Evolutionary conservation across 2,888 invertebrate genomes (phyloP), one percentile per base, ranked within the genome.

Genomic region (Rhopalosiphum nymphaeae): DNA sequence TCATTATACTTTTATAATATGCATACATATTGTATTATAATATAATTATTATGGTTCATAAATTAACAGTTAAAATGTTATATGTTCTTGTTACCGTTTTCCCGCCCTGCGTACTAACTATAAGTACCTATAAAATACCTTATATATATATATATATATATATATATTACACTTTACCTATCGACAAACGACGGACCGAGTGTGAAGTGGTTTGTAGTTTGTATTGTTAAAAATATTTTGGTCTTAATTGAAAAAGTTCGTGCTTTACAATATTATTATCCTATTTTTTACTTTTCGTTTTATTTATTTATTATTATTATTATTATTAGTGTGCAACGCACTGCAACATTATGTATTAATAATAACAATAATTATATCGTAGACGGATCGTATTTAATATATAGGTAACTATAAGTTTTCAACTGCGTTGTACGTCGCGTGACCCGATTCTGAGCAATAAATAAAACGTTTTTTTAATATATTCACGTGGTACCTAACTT

Each of bases 211-310:
- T 90, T 67, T 49, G 46, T 67, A 36, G 21, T 67, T 67, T 49
- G 46, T 67, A 36, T 25, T n/a, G 36, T 11, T 25, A 36, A 13
- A 89, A 36, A 25, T 88, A 36, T 29, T 53, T 29, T 29, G 42
- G n/a, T 44, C 85, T 44, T 85, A 91, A 91, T 91, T 91, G 85
- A 91, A 91, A 91, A 91, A 85, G 85, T 91, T 91, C 91, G 91
- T 91, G 91, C 9, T 56, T 42, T 1, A 7, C 53, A 84, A 29
- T 84, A 29, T 16, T 42, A 84, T 84, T 91, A 67, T 29, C 44
- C 42, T 25, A 13, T 89, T 57, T 44, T 89, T 89, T 57, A 13
- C n/a, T 67, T 36, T 67, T 7, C 36, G n/a, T 89, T 44, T 44
- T 42, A 13, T 89, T 29, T 29, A 57, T 25, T 89, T 57, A 42